These are phyloP conservation scores for Hybognathus amarus DNA, from an alignment of 2,797 vertebrate genomes.

Conservation along the genomic window DNA sequence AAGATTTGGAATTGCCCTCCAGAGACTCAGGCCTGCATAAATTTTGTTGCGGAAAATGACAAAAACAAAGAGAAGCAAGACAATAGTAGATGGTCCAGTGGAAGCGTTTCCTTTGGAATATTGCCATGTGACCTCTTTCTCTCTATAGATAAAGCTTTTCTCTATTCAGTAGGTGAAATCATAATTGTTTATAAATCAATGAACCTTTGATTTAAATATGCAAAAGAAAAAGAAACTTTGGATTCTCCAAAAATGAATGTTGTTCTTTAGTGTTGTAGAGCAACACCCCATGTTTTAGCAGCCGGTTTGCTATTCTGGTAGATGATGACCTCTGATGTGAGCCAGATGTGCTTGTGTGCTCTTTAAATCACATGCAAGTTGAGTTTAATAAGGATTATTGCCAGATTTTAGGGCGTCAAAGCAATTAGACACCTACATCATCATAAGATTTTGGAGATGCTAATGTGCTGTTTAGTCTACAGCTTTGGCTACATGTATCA, in stretches of 20 bases:
- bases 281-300: constrained; percentile 12
- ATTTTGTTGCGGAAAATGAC: constrained; percentile 57
- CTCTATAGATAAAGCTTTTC: constrained; percentile 48
- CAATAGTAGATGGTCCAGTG: constrained; percentile 45
- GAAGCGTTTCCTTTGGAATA: constrained; percentile 65
- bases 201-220: background rate
- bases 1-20: constrained; percentile 63
- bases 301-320: constrained; percentile 20
- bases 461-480: constrained; percentile 59
- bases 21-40: constrained; percentile 68
- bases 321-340: constrained; percentile 39
- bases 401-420: constrained; percentile 72
- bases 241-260: constrained; percentile 46
- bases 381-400: constrained; percentile 71
- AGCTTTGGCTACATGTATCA: constrained; percentile 35
- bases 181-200: constrained; percentile 15
- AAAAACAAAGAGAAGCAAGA: constrained; percentile 45
- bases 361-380: constrained; percentile 66
- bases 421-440: constrained; percentile 73
- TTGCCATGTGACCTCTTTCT: constrained; percentile 72
- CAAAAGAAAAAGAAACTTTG: constrained; percentile 51
- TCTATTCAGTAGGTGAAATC: constrained; percentile 24
- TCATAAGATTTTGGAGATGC: constrained; percentile 51
- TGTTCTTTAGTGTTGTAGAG: constrained; percentile 41
- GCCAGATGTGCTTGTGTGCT: constrained; percentile 55